Base-by-base conservation (phyloP, 2,113 vertebrate genomes). In the Sakesphorus luctuosus region DNA sequence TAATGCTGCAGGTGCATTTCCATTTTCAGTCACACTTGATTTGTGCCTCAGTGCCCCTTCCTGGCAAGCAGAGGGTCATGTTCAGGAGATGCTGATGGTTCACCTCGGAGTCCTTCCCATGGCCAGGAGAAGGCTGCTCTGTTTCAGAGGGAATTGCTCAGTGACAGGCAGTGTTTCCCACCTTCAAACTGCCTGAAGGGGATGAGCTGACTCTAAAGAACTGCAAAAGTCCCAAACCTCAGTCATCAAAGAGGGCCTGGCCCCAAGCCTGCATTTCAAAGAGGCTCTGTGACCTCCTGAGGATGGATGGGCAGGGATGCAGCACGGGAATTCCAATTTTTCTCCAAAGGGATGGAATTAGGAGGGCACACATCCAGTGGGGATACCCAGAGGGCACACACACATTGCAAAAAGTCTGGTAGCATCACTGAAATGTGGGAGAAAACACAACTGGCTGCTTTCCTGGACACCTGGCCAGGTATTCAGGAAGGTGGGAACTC, bases 101-200 rank as follows among this genome's bases (percentile, higher is more conserved):
- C 66, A 29, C 11, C 35, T 17, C 1, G 0, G 2, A 46, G 62
- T 21, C 93, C 79, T 88, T 93, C 58, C 73, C 77, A 17, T 1
- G 3, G 79, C 50, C 35, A 29, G 40, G 46, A 92, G 75, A 52
- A 89, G 73, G 35, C 56, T 86, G 55, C 56, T 46, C 75, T 90
- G 50, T 90, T 92, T 69, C 43, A 3, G 35, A 43, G 66, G 77
- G 67, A 96, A 85, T 91, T 84, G 40, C 84, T 61, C 65, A n/a
- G 84, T 89, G 94, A 76, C 91, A 91, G 84, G 89, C 84, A 93
- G 74, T 87, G 84, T 78, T 69, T 71, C 82, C 89, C 24, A 3
- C 62, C 73, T 96, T 85, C 62, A 46, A 90, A 75, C 81, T 76
- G 89, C 91, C 93, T 58, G 25, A 84, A 87, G 89, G 89, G 91